Evolutionary conservation across 2,113 vertebrate genomes (phyloP).

Genomic region (Microtus oregoni): DNA sequence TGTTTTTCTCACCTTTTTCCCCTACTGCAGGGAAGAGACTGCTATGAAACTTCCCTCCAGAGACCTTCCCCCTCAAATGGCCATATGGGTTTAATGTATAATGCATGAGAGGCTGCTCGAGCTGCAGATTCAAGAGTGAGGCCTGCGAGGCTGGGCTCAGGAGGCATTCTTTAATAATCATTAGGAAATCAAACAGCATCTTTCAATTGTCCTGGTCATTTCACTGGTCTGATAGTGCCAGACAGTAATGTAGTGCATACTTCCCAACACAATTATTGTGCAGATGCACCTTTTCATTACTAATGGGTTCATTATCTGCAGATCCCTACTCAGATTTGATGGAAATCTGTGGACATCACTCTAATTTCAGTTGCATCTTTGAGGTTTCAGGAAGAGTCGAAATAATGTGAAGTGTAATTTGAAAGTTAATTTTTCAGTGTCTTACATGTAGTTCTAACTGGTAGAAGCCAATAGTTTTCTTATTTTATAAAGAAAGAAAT

Average conservation of each 20-base stretch:
- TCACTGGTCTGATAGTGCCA: slow-evolving; percentile 73
- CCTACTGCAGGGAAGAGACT: slow-evolving; percentile 71
- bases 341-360: slow-evolving; percentile 31
- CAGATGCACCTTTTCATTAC: slow-evolving; percentile 63
- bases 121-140: slow-evolving; percentile 79
- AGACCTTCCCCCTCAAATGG: slow-evolving; percentile 75
- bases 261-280: slow-evolving; percentile 61
- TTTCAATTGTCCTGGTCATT: slow-evolving; percentile 77
- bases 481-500: neutral
- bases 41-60: slow-evolving; percentile 71
- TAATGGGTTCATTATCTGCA: slow-evolving; percentile 29
- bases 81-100: slow-evolving; percentile 88
- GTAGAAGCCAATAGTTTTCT: neutral
- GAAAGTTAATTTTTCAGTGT: slow-evolving; percentile 55
- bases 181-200: slow-evolving; percentile 85
- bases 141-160: slow-evolving; percentile 79
- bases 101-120: slow-evolving; percentile 84
- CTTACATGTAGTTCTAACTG: neutral
- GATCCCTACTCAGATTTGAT: slow-evolving; percentile 50
- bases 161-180: slow-evolving; percentile 83
- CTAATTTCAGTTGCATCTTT: neutral
- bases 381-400: slow-evolving; percentile 22
- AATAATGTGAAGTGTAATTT: slow-evolving; percentile 37
- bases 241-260: slow-evolving; percentile 50
- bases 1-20: neutral